phyloP scores from a whole-genome alignment of 2,113 vertebrate species.

The Pteronura brasiliensis region DNA sequence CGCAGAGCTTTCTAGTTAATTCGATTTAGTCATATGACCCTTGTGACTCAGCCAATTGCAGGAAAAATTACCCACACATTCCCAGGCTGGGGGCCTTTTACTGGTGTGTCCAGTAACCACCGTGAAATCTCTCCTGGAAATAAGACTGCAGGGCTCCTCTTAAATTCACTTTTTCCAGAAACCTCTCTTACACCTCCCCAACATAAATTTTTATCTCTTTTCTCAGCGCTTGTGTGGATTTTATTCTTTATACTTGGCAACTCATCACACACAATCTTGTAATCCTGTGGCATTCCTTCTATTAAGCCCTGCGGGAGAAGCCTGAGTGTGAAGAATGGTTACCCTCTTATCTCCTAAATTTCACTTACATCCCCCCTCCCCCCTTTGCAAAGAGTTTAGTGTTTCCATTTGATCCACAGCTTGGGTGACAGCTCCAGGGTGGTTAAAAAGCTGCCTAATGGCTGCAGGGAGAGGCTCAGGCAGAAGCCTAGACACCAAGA shows the following conservation, averaged over 20 bases:
- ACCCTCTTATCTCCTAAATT: neutral
- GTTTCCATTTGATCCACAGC: neutral
- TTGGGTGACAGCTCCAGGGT: neutral
- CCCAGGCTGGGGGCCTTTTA: neutral
- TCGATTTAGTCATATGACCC: conserved; percentile 43
- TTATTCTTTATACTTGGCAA: neutral
- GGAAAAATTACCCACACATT: conserved; percentile 7
- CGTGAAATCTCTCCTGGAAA: neutral
- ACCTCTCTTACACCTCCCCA: neutral
- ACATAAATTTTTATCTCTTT: neutral
- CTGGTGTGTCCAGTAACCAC: neutral
- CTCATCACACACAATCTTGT: neutral
- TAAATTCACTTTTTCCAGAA: neutral
- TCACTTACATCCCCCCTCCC: neutral
- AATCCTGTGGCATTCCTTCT: neutral
- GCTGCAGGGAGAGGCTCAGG: neutral
- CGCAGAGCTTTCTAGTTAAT: conserved; percentile 39
- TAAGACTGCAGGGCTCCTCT: neutral
- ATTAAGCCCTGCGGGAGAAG: neutral
- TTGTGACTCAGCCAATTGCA: conserved; percentile 37
- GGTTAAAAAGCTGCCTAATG: neutral
- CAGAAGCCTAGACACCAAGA: neutral
- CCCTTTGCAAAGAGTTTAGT: neutral
- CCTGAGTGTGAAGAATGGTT: neutral
- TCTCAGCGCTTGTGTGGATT: neutral